Base-by-base conservation (phyloP, 2,888 invertebrate species). In the Ennomos erosarius region DNA sequence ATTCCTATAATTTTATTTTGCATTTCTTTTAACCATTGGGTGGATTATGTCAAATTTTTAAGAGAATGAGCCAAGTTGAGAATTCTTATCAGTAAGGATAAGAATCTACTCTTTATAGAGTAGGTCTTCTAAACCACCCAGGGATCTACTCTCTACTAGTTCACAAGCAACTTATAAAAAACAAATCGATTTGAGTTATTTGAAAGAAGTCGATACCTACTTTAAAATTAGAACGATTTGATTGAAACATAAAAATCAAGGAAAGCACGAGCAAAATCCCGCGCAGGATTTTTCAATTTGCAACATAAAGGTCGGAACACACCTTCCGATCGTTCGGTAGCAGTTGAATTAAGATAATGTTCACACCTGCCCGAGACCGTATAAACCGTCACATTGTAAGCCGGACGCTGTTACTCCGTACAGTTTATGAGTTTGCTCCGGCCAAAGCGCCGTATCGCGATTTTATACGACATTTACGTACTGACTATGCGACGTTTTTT, bases 261-360 rank as follows among this genome's bases (percentile, higher is more conserved):
- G 47, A 51, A 59, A 59, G 43, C 37, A 53, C 38, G 36, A 37
- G 51, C 58, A 54, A 58, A 63, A 59, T 65, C 63, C 55, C 58
- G 59, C 53, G 62, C 55, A 54, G 61, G 62, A 63, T 60, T 64
- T 59, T 67, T 78, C 73, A 81, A 78, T 77, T 79, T 76, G 68
- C 73, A 69, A 70, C 68, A 71, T 83, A 79, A 74, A 84, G 84
- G 80, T 79, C 76, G 66, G 74, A 76, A 75, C 64, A 76, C 81
- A 80, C 79, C 79, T 71, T 70, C 75, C 79, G 81, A 82, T 84
- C 81, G 79, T 78, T 82, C 85, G 82, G 88, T 86, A 85, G 89
- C 88, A 74, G 73, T 84, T 85, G 87, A 87, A 90, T 90, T 88
- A 89, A 91, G 91, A 90, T 92, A 90, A 92, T 88, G 84, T 88